A percentile compares a stretch with the other conserved stretches of the same genome.
phyloP scores from a whole-genome alignment of 2,888 invertebrate species.

The Oligia latruncula region DNA sequence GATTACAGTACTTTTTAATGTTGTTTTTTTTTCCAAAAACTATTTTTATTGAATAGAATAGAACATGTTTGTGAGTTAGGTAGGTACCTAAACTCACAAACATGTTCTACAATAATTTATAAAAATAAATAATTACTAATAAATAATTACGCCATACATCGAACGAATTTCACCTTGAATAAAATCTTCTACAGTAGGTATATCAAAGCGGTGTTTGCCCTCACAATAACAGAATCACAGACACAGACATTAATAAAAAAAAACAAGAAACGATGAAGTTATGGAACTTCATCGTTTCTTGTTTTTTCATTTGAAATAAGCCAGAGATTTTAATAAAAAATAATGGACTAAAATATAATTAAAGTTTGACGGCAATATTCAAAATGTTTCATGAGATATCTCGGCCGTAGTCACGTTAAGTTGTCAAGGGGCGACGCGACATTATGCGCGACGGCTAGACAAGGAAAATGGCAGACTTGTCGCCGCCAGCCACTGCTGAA shows the following conservation, averaged over 20 bases:
- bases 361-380: slow-evolving; percentile 8
- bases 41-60: neutral
- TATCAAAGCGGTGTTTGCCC: neutral
- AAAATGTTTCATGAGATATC: slow-evolving; percentile 43
- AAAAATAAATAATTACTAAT: neutral
- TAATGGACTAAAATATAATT: neutral
- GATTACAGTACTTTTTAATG: neutral
- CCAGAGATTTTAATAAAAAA: neutral
- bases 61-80: no score
- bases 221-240: neutral
- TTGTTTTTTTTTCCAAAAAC: neutral
- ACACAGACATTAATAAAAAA: neutral
- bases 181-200: neutral
- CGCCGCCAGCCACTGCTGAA: slow-evolving; percentile 68
- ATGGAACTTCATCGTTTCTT: no score
- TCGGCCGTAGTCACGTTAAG: slow-evolving; percentile 19
- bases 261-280: neutral
- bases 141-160: no score
- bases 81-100: neutral
- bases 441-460: slow-evolving; percentile 52
- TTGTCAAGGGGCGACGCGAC: slow-evolving; percentile 46
- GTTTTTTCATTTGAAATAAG: neutral
- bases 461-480: slow-evolving; percentile 69
- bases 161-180: neutral
- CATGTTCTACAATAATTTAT: neutral